phyloP scores from a whole-genome alignment of 2,888 invertebrate genomes.

The Stenolophus ochropezus region DNA sequence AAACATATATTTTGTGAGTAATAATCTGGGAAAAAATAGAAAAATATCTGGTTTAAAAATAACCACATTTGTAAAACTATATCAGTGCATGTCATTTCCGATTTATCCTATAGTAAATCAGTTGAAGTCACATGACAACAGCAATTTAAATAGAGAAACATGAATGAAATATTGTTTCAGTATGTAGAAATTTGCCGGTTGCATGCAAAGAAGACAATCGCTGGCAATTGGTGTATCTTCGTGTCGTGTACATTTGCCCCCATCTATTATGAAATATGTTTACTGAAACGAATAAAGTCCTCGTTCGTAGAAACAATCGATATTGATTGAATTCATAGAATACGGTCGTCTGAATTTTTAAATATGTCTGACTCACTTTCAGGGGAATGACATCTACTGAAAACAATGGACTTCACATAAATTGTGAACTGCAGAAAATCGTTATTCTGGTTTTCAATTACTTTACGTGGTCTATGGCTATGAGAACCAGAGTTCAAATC shows the following conservation, averaged over 20 bases:
- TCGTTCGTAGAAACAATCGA: conserved; percentile 48
- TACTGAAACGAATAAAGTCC: conserved; percentile 50
- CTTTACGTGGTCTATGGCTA: too few species aligned
- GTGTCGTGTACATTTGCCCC: conserved; percentile 16
- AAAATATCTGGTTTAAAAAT: neutral
- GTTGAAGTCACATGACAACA: neutral
- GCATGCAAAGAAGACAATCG: conserved; percentile 11
- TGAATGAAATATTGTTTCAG: conserved; percentile 5
- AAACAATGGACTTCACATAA: neutral
- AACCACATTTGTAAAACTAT: neutral
- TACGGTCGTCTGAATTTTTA: conserved; percentile 26
- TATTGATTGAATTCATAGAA: conserved; percentile 35
- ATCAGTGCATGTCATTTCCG: neutral
- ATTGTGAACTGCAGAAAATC: too few species aligned
- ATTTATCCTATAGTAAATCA: neutral
- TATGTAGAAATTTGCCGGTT: neutral
- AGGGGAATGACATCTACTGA: neutral
- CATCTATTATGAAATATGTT: conserved; percentile 57
- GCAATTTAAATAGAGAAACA: conserved; percentile 19
- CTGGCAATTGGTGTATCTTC: conserved; percentile 1
- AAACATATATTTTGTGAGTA: too few species aligned
- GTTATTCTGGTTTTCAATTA: too few species aligned
- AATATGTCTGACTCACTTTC: conserved; percentile 25
- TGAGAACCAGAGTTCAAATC: too few species aligned
- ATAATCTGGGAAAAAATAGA: too few species aligned